Base-by-base conservation (phyloP, 2,888 invertebrate species). In the Alitta virens region DNA sequence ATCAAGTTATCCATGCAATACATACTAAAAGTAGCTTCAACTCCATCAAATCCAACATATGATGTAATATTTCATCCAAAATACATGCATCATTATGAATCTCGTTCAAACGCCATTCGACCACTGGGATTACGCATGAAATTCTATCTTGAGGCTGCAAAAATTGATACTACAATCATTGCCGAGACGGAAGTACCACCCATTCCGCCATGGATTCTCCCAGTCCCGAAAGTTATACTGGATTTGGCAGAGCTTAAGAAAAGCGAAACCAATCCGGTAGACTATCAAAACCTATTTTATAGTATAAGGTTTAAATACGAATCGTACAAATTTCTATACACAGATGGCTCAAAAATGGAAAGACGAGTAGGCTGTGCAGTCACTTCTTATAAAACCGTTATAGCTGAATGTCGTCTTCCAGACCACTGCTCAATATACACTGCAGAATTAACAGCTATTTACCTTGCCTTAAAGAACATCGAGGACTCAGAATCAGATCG, bases 291-390 rank as follows among this genome's bases (percentile, higher is more conserved):
- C 9, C 27, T 26, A 0, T 63, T 63, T 18, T 2, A 43, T 2
- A 56, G 60, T 49, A 26, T 60, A 1, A 50, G 50, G 21, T 26
- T 43, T 23, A 23, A 16, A 14, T 53, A 42, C 43, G 16, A 23
- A n/a, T 7, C 25, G 25, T 49, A 54, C 33, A 9, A n/a, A 40
- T n/a, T 16, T 14, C 40, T 56, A 16, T 64, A 54, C 23, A 64
- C 64, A 21, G 64, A 64, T 54, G 61, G 64, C 23, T 61, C 64
- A 1, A 64, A 64, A 40, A 42, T 53, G 26, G 64, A 26, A 14
- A 26, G 49, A 0, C 55, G 27, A 54, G 55, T 62, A 40, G 62
- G 21, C 14, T 57, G 52, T 33, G 59, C 60, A 18, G n/a, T 24
- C 14, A n/a, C 56, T 18, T 38, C 27, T 12, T 33, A 12, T 33